Percentiles rank a stretch among this genome's conserved stretches.
Evolutionary conservation across 2,888 invertebrate genomes (phyloP).

Genomic region (Lamproptera curius): DNA sequence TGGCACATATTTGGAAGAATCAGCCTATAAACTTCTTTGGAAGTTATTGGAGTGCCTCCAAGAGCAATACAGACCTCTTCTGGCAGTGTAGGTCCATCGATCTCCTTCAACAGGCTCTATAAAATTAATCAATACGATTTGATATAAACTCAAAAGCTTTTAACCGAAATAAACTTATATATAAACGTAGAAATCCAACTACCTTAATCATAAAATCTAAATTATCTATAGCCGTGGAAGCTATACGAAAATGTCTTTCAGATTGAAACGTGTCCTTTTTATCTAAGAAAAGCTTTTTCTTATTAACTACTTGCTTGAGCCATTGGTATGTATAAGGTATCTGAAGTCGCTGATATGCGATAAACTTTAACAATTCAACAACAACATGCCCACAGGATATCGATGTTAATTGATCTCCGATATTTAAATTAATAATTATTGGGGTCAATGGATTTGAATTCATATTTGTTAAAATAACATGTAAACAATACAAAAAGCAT

Average conservation of each 20-base stretch:
- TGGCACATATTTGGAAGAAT: constrained; percentile 56
- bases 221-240: constrained; percentile 61
- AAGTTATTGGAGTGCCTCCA: constrained; percentile 59
- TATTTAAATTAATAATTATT: constrained; percentile 47
- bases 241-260: constrained; percentile 59
- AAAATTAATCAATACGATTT: constrained; percentile 25
- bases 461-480: too few species aligned
- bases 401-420: constrained; percentile 74
- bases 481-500: too few species aligned
- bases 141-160: too few species aligned
- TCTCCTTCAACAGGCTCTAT: constrained; percentile 62
- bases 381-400: constrained; percentile 77
- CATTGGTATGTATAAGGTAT: constrained; percentile 72
- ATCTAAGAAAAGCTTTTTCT: constrained; percentile 44
- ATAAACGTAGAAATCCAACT: neutral
- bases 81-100: constrained; percentile 55
- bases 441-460: neutral
- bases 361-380: constrained; percentile 76
- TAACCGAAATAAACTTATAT: too few species aligned
- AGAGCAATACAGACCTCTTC: constrained; percentile 64
- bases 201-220: constrained; percentile 69
- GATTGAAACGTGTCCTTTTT: constrained; percentile 57
- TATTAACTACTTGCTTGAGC: constrained; percentile 65
- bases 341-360: constrained; percentile 77
- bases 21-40: constrained; percentile 64